Evolutionary conservation across 53 echinoderm and acorn worm genomes (phyloP), one percentile per base, ranked within the genome.

Genomic region (Stichopus horrens): DNA sequence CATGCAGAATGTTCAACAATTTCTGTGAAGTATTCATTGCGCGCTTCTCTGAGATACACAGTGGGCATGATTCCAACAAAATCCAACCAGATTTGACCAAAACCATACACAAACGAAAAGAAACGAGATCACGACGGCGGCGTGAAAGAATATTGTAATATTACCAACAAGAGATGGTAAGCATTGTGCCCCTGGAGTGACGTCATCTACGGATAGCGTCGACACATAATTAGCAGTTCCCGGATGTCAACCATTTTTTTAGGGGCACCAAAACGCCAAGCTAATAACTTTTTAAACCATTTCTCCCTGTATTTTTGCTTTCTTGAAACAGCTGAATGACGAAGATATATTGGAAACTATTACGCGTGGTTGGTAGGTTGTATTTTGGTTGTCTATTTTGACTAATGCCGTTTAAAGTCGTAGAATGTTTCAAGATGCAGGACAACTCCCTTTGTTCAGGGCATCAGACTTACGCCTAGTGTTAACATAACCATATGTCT

Each of bases 241-340:
- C 71, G 71, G 71, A 71, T 71, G 71, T 71, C 71, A 71, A 71
- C 71, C 71, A 71, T 71, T 71, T 71, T 71, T 37, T 71, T 71
- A 71, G 71, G 71, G 71, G 71, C 71, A 71, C 19, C 71, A 16
- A 18, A 18, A 20, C 71, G 71, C n/a, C 19, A 71, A 71, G 18
- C 37, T 37, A 37, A 37, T 37, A 37, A 37, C 37, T 37, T 37
- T 2, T 37, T 18, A 71, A 18, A 20, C 71, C 14, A 18, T n/a
- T 71, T 71, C n/a, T 71, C 19, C 19, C 7, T 71, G 71, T 6
- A 20, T 71, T 71, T 71, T 18, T 18, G 19, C 71, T 7, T 16
- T 71, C 71, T 71, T 71, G 6, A 16, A 71, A 20, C 20, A 71
- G 71, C 71, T 71, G 71, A 71, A 71, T 71, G 71, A 71, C 71